Base-by-base conservation (phyloP, 2,888 invertebrate species). In the Ochropleura plecta region DNA sequence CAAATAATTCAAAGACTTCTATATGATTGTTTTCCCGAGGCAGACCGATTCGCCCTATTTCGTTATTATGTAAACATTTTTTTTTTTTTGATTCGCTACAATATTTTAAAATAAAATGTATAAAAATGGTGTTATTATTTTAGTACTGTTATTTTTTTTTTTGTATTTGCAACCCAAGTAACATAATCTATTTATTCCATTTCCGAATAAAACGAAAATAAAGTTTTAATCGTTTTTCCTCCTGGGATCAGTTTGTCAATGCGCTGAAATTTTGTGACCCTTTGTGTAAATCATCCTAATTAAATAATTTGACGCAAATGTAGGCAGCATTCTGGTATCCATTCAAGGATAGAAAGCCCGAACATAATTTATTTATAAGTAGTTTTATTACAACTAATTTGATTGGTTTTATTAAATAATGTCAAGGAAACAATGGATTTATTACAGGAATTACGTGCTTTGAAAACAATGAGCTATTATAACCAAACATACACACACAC, bases 401-500 rank as follows among this genome's bases (percentile, higher is more conserved):
- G 12, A 68, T 12, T 46, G 46, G 18, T 30, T 6, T 16, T 30
- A 48, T 59, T 18, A 20, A 71, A 72, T 46, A 46, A 20, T 59
- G 16, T n/a, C 0, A n/a, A 20, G 5, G 62, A 69, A 62, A 79
- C 64, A 81, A 83, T 57, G 42, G 65, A 57, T 57, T 63, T 49
- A 68, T 72, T 51, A 68, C 71, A 79, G 75, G 86, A 85, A 77
- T 73, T 10, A 18, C 0, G 16, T 55, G 30, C 78, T 67, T 78
- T 81, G 42, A 83, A 65, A 81, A 82, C 79, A 87, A 81, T 74
- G 68, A 63, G 51, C 48, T 70, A 74, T 82, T 82, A 76, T 70
- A 62, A 63, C 73, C 65, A 53, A 84, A 78, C 64, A 76, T 70
- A 81, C 62, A 81, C 76, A 75, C 67, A 80, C 64, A 59, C 73